phyloP scores from a whole-genome alignment of 2,888 invertebrate species.

The Erebia aethiops region DNA sequence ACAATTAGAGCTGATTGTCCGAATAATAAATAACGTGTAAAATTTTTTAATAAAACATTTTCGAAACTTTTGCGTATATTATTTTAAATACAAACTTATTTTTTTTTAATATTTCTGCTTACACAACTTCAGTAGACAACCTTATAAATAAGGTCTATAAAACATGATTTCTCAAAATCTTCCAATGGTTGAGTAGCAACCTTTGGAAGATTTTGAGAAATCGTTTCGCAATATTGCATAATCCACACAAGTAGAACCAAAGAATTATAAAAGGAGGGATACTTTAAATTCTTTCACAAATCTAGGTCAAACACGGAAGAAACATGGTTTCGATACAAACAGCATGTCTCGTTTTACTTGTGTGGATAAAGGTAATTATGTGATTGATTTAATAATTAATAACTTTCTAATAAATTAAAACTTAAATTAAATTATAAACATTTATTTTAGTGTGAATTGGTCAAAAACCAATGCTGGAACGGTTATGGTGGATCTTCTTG shows the following conservation, averaged over 20 bases:
- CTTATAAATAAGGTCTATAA: too few species aligned
- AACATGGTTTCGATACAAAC: conserved; percentile 13
- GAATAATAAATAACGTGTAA: conserved; percentile 11
- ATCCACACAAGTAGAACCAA: neutral
- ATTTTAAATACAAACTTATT: neutral
- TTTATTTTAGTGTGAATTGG: conserved; percentile 22
- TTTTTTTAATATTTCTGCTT: neutral
- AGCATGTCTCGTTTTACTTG: conserved; percentile 19
- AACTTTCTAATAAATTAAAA: too few species aligned
- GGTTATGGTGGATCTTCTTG: conserved; percentile 20
- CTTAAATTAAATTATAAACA: neutral
- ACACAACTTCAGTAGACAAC: too few species aligned
- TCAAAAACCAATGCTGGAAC: conserved; percentile 26
- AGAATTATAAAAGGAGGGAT: conserved; percentile 2
- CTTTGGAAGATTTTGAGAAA: neutral
- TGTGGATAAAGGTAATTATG: conserved; percentile 30
- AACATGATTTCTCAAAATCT: too few species aligned
- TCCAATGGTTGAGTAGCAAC: too few species aligned
- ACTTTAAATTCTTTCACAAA: neutral
- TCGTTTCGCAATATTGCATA: conserved; percentile 8
- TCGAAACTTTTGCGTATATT: neutral
- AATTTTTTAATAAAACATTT: neutral
- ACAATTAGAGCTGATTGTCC: conserved; percentile 38
- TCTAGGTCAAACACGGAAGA: neutral
- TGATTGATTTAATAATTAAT: neutral